Percentiles rank a stretch among this genome's conserved stretches.
These are phyloP conservation scores for Tetramorium bicarinatum DNA, from an alignment of 2,888 invertebrate species.

Conservation along the genomic window DNA sequence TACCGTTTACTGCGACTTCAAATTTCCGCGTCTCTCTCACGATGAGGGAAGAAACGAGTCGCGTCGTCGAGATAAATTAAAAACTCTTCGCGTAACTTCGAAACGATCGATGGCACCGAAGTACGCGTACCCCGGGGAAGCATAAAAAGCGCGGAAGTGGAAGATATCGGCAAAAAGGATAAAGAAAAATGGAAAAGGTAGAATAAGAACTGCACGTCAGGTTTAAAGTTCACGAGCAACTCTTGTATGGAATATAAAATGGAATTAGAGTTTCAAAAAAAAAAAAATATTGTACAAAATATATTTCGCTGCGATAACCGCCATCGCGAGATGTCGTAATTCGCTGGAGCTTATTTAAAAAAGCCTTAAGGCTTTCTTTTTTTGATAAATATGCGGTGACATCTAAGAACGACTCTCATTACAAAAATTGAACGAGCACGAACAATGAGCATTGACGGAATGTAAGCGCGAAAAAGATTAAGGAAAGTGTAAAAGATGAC, in stretches of 20 bases:
- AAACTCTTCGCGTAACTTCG: constrained; percentile 52
- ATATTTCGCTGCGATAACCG: neutral
- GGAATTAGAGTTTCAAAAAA: neutral
- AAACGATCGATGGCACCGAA: constrained; percentile 30
- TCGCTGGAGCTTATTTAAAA: constrained; percentile 6
- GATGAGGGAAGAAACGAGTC: constrained; percentile 18
- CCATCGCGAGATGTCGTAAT: neutral
- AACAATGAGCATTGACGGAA: constrained; percentile 64
- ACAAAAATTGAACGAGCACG: constrained; percentile 77
- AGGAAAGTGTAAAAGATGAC: constrained; percentile 37
- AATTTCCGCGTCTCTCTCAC: constrained; percentile 37
- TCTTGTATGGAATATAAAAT: constrained; percentile 14
- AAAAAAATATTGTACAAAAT: neutral
- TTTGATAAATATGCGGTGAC: neutral
- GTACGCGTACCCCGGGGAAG: constrained; percentile 2
- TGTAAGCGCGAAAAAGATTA: constrained; percentile 57
- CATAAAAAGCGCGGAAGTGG: constrained; percentile 30
- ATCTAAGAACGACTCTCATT: constrained; percentile 76
- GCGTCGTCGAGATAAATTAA: constrained; percentile 55
- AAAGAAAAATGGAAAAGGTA: neutral
- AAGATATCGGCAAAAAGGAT: constrained; percentile 28
- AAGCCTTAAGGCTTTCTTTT: neutral
- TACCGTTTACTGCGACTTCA: constrained; percentile 46
- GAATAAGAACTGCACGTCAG: neutral
- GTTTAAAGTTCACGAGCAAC: constrained; percentile 12